Evolutionary conservation across 92 coral and sea anemone species (phyloP).

Genomic region (Epizoanthus illoricatus): DNA sequence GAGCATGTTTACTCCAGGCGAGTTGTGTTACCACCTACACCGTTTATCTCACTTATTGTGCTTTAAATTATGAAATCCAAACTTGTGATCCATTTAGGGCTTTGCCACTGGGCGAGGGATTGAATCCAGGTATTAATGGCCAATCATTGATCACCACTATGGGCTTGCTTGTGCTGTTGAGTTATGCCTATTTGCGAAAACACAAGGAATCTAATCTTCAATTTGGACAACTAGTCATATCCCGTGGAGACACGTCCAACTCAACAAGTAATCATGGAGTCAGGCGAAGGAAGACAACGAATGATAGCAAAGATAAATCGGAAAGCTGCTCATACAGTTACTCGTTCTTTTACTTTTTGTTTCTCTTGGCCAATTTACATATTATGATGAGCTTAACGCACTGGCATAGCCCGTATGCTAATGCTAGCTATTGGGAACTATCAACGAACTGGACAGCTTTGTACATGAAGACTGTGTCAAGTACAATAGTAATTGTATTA

Average conservation of each 20-base stretch:
- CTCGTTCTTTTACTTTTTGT: constrained; percentile 53
- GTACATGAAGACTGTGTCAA: constrained; percentile 60
- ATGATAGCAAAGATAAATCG: background rate
- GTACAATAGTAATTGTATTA: constrained; percentile 46
- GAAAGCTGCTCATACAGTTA: constrained; percentile 35
- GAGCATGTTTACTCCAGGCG: constrained; percentile 62
- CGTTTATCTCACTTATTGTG: constrained; percentile 57
- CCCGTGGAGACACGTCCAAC: constrained; percentile 41
- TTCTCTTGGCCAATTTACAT: constrained; percentile 50
- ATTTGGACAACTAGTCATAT: constrained; percentile 40
- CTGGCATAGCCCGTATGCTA: constrained; percentile 49
- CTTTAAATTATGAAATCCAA: constrained; percentile 57
- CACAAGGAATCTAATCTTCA: constrained; percentile 41
- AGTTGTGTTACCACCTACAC: constrained; percentile 62
- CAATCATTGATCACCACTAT: constrained; percentile 51
- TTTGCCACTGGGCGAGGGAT: constrained; percentile 21
- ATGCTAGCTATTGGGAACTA: constrained; percentile 30
- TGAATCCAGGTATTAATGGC: constrained; percentile 41
- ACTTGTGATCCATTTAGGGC: constrained; percentile 55
- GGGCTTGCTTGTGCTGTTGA: constrained; percentile 52
- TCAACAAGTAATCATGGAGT: background rate
- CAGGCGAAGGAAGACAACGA: background rate
- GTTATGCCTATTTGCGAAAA: constrained; percentile 67
- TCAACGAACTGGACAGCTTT: constrained; percentile 64
- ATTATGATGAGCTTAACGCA: constrained; percentile 56